Evolutionary conservation across 2,888 invertebrate genomes (phyloP).

Genomic region (Lepidocyrtoides sp.): DNA sequence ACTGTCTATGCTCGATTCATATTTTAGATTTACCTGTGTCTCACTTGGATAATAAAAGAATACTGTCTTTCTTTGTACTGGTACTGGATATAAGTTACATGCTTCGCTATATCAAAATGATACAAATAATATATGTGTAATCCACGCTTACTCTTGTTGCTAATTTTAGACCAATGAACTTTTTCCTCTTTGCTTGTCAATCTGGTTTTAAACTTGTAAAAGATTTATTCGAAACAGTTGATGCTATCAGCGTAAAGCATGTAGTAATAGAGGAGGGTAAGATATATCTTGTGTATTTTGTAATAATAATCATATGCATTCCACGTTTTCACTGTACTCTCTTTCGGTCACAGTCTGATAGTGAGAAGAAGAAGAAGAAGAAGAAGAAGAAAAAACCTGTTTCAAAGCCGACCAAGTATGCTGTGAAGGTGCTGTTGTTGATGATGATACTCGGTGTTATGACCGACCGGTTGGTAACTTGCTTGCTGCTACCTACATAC

Average conservation of each 20-base stretch:
- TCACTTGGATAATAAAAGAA: background rate
- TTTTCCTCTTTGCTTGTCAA: constrained; percentile 22
- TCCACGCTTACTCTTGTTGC: constrained; percentile 4
- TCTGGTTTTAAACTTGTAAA: constrained; percentile 50
- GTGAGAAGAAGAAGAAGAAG: background rate
- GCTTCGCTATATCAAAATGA: background rate
- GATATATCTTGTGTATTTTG: background rate
- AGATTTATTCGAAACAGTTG: constrained; percentile 56
- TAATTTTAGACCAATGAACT: constrained; percentile 58
- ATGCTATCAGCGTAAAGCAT: constrained; percentile 1
- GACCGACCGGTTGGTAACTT: constrained; percentile 40
- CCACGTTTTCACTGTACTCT: constrained; percentile 30
- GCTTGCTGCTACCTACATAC: background rate
- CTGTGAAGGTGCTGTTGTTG: background rate
- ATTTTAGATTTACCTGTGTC: too few relatives aligned
- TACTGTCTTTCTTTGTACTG: background rate
- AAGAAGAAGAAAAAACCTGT: constrained; percentile 30
- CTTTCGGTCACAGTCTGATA: background rate
- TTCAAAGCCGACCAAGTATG: background rate
- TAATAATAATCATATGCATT: constrained; percentile 46
- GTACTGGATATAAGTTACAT: background rate
- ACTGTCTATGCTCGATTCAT: too few relatives aligned
- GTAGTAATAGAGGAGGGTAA: constrained; percentile 5
- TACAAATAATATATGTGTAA: background rate
- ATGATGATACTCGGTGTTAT: background rate